Base-by-base conservation (phyloP, 1,140 invertebrate genomes). In the Triops longicaudatus region DNA sequence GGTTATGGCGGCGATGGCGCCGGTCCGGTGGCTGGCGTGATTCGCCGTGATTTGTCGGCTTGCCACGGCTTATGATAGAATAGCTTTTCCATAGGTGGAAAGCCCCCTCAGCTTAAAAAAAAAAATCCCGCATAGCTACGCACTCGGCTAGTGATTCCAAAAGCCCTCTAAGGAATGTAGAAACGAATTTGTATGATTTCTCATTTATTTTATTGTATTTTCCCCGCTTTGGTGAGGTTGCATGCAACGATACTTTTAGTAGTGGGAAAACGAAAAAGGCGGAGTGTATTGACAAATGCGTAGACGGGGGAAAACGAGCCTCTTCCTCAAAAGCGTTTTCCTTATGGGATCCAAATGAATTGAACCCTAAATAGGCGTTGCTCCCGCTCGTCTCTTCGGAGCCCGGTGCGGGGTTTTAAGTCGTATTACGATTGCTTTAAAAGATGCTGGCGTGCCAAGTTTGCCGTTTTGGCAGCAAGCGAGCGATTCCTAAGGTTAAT, bases 241-340 rank as follows among this genome's bases (percentile, higher is more conserved):
- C 50, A 63, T 63, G 50, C 50, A 22, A 22, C 50, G 22, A 22
- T 63, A n/a, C 11, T 11, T 63, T 22, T 17, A 63, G 14, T 63
- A 14, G 50, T n/a, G 50, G 22, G 22, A 63, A 63, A 63, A 22
- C 14, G 10, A 22, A 22, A 63, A 22, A 63, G 50, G 50, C n/a
- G n/a, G 50, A 63, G 50, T 63, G 17, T 63, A 63, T 63, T 63
- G 50, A 63, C 50, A 63, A 63, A 63, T 63, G 50, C 50, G 50
- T 63, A 37, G 31, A 37, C 31, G 9, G 50, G 14, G 22, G 50
- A 63, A 63, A 63, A n/a, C 17, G 17, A 14, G 14, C 10, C 17
- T 63, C 14, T 5, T n/a, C 6, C 1, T 22, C 22, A 6, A 63
- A 63, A 63, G 22, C 17, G 50, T 63, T 63, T 63, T 22, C 17